Base-by-base conservation (phyloP, 2,797 vertebrate genomes). In the Lutjanus campechanus region DNA sequence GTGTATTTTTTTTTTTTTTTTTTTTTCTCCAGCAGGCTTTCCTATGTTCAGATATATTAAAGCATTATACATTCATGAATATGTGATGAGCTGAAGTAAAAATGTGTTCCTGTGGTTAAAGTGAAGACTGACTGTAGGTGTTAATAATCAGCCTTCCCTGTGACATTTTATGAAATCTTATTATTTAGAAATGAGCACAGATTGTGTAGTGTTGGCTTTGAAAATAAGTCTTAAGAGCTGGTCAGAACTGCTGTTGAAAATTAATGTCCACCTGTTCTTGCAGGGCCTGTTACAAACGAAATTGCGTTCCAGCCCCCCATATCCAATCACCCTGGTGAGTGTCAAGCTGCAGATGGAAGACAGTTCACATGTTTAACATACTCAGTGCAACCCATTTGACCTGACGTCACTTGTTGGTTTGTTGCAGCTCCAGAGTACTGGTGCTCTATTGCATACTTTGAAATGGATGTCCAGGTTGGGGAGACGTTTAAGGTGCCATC, bases 401-500 rank as follows among this genome's bases (percentile, higher is more conserved):
- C 11, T 55, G 12, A 64, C 20, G 43, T 29, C 44, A 10, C 15
- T 71, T n/a, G 22, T 43, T 60, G 54, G 9, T 47, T 67, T 77
- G 20, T 62, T 73, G 2, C 77, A 99, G 98, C 97, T 88, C 98
- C 98, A 56, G 98, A 99, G 19, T 99, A 99, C 81, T 99, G 98
- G 98, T 99, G 98, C 90, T 99, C 98, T 44, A 99, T 99, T 20
- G 98, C 98, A 0, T 99, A 99, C 86, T 99, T 99, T 72, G 98
- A 99, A 93, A 99, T 99, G 98, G 98, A 99, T 3, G 98, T 99
- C 76, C 98, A 99, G 86, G 98, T 99, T 9, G 98, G 98, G 19
- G 98, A 99, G 89, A 99, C 97, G 0, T 99, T 99, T 68, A 99
- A 99, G 89, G 98, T 99, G 71, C 98, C 97, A 16, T 98, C 98